A percentile compares a stretch with the other conserved stretches of the same genome.
phyloP scores from a whole-genome alignment of 1,140 invertebrate genomes.

The Cherax destructor region DNA sequence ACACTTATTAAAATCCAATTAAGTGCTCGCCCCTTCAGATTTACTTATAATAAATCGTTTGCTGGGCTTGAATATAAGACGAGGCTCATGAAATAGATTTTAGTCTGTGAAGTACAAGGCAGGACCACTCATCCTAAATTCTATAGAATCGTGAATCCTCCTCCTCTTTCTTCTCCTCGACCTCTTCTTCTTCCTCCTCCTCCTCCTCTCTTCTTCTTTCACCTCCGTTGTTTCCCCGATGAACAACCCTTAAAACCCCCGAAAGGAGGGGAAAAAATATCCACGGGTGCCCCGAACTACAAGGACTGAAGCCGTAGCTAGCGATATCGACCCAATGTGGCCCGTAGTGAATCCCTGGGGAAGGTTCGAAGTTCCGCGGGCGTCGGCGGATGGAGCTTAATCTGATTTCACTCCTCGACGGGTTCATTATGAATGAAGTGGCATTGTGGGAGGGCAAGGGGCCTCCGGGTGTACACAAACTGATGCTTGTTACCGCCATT shows the following conservation, averaged over 20 bases:
- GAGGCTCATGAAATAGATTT: no score
- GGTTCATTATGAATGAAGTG: slow-evolving; percentile 52
- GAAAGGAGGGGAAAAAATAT: not conserved
- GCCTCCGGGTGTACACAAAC: slow-evolving; percentile 31
- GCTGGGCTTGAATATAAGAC: no score
- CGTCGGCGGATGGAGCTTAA: slow-evolving; percentile 12
- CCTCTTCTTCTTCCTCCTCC: no score
- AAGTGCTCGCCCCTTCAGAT: no score
- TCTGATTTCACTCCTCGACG: slow-evolving; percentile 38
- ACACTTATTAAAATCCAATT: no score
- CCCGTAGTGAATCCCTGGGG: slow-evolving; percentile 2
- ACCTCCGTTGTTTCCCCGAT: slow-evolving; percentile 21
- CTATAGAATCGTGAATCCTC: no score
- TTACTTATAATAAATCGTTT: no score
- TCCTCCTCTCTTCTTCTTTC: not conserved
- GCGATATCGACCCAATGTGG: slow-evolving; percentile 3
- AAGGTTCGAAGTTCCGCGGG: slow-evolving; percentile 12
- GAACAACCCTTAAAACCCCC: slow-evolving; percentile 34
- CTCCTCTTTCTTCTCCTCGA: no score
- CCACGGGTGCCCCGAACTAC: not conserved
- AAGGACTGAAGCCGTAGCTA: not conserved
- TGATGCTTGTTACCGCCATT: slow-evolving; percentile 53
- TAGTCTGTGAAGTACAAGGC: no score
- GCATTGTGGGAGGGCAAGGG: slow-evolving; percentile 37
- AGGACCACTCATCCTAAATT: no score